phyloP scores from a whole-genome alignment of 2,113 vertebrate genomes.

The Lutjanus erythropterus region DNA sequence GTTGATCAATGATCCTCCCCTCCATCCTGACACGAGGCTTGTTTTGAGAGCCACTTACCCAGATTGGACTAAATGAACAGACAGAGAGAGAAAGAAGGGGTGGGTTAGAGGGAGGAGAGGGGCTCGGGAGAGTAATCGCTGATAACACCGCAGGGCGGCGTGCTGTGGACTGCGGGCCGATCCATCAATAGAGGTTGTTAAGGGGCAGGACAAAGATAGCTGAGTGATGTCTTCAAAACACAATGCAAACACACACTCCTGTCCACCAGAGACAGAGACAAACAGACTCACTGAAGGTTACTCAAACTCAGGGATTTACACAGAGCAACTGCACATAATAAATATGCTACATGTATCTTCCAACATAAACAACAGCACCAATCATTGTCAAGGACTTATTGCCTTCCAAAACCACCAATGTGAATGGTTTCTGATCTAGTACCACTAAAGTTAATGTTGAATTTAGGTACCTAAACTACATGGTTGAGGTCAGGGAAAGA shows the following conservation, averaged over 20 bases:
- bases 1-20: conserved; percentile 45
- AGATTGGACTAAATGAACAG: conserved; percentile 50
- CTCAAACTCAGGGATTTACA: neutral
- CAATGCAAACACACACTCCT: neutral
- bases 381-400: neutral
- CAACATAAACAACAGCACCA: neutral
- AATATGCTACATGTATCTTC: neutral
- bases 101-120: neutral
- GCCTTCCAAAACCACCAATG: neutral
- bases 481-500: neutral
- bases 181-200: conserved; percentile 46
- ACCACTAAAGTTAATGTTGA: neutral
- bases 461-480: neutral
- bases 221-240: conserved; percentile 22
- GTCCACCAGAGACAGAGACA: neutral
- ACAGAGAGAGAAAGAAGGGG: neutral
- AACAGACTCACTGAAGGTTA: neutral
- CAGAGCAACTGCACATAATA: neutral
- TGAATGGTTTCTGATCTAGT: neutral
- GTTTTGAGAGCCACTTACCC: conserved; percentile 60
- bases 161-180: conserved; percentile 20
- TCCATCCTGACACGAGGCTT: conserved; percentile 17
- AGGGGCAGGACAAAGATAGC: neutral
- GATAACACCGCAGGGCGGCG: conserved; percentile 17
- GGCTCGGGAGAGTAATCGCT: neutral